Conservation (phyloP, 2,888 invertebrate genomes). For the Tortrix viridana region DNA sequence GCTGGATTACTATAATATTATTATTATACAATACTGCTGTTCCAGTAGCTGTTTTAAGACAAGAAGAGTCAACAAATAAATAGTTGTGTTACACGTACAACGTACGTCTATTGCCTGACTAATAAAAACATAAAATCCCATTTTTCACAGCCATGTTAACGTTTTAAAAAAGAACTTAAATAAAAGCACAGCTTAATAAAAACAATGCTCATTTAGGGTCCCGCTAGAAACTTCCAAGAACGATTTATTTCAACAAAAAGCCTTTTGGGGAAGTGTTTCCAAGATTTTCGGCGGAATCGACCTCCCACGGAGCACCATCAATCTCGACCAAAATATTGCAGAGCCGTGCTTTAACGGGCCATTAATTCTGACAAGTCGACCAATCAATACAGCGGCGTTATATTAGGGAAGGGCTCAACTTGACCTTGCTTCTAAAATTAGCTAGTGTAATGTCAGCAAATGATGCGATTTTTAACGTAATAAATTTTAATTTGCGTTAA, state of each 20-base stretch:
- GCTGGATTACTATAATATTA: too few species aligned
- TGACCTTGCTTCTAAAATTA: neutral
- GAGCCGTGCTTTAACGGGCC: slow-evolving; percentile 35
- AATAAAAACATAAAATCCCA: too few species aligned
- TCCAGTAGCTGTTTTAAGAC: neutral
- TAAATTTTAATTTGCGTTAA: too few species aligned
- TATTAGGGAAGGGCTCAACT: neutral
- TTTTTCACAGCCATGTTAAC: neutral
- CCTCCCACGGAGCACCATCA: slow-evolving; percentile 24
- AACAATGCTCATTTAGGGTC: slow-evolving; percentile 7
- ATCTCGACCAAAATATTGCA: slow-evolving; percentile 34
- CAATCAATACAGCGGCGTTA: slow-evolving; percentile 18
- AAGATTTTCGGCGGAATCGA: slow-evolving; percentile 23
- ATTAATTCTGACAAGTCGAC: slow-evolving; percentile 32
- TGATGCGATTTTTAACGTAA: too few species aligned
- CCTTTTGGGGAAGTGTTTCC: slow-evolving; percentile 12
- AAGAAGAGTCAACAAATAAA: too few species aligned
- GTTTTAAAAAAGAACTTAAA: neutral
- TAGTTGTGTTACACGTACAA: too few species aligned
- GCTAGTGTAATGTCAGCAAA: neutral
- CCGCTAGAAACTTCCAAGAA: slow-evolving; percentile 1
- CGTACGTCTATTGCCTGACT: too few species aligned
- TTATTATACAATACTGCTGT: too few species aligned
- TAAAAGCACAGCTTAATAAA: neutral
- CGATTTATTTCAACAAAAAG: slow-evolving; percentile 22